A percentile compares a stretch with the other conserved stretches of the same genome.
Conservation (phyloP, 2,888 invertebrate genomes). For the Campopleginae sp. region DNA sequence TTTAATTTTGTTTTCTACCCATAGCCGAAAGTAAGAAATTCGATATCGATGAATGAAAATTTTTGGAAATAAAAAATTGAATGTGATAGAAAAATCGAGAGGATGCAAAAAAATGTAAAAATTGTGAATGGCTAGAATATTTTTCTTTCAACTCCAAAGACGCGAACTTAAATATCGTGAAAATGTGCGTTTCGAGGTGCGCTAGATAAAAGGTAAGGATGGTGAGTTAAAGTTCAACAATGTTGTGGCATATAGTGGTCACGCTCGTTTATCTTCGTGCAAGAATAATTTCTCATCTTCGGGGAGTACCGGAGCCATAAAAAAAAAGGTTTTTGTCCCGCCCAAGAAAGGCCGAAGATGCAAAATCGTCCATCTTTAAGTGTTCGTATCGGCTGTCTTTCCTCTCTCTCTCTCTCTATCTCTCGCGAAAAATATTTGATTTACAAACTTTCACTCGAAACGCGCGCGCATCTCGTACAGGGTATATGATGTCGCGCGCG, state of each 20-base stretch:
- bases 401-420: constrained; percentile 3
- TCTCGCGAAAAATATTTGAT: constrained; percentile 69
- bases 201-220: neutral
- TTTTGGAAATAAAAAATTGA: too few relatives aligned
- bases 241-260: neutral
- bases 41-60: too few relatives aligned
- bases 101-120: too few relatives aligned
- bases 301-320: neutral
- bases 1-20: too few relatives aligned
- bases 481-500: constrained; percentile 57
- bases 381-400: neutral
- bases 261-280: neutral
- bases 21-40: too few relatives aligned
- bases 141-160: too few relatives aligned
- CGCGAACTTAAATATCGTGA: too few relatives aligned
- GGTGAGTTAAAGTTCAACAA: neutral
- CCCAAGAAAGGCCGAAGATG: constrained; percentile 25
- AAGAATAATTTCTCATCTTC: neutral
- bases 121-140: too few relatives aligned
- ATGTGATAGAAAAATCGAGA: too few relatives aligned
- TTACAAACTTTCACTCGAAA: constrained; percentile 72
- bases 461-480: constrained; percentile 42
- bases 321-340: constrained; percentile 1
- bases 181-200: neutral
- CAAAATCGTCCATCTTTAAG: constrained; percentile 9